Evolutionary conservation across 2,888 invertebrate genomes (phyloP).

Genomic region (Rotaria socialis): DNA sequence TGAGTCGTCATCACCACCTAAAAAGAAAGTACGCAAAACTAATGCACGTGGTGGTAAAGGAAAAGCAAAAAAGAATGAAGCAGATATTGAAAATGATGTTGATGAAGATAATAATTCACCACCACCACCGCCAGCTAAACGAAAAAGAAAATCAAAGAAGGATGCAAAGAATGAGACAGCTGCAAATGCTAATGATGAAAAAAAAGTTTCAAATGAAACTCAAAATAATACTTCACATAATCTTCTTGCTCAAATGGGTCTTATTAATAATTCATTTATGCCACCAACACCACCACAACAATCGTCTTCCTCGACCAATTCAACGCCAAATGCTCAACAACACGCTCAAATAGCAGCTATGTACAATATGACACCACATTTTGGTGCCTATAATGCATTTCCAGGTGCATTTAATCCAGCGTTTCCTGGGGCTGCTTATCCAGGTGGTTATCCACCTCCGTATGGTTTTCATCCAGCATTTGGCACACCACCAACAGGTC

Average conservation of each 20-base stretch:
- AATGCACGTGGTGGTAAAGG: neutral
- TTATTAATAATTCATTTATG: neutral
- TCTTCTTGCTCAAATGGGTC: conserved; percentile 11
- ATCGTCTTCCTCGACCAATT: neutral
- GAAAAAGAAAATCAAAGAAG: neutral
- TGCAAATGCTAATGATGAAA: neutral
- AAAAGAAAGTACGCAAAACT: neutral
- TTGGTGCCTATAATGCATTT: neutral
- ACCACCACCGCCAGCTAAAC: no score
- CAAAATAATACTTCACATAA: neutral
- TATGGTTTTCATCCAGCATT: conserved; percentile 23
- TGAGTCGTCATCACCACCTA: neutral
- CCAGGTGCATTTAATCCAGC: conserved; percentile 19
- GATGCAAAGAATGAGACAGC: neutral
- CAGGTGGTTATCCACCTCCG: neutral
- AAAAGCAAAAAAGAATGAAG: neutral
- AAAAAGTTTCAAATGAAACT: neutral
- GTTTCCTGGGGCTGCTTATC: neutral
- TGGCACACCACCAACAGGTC: neutral
- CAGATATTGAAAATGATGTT: neutral
- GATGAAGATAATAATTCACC: neutral
- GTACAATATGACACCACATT: conserved; percentile 24
- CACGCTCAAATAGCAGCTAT: conserved; percentile 1
- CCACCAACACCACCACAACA: neutral
- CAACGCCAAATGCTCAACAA: neutral